phyloP scores from a whole-genome alignment of 2,888 invertebrate genomes.

The Pyrrhosoma nymphula region DNA sequence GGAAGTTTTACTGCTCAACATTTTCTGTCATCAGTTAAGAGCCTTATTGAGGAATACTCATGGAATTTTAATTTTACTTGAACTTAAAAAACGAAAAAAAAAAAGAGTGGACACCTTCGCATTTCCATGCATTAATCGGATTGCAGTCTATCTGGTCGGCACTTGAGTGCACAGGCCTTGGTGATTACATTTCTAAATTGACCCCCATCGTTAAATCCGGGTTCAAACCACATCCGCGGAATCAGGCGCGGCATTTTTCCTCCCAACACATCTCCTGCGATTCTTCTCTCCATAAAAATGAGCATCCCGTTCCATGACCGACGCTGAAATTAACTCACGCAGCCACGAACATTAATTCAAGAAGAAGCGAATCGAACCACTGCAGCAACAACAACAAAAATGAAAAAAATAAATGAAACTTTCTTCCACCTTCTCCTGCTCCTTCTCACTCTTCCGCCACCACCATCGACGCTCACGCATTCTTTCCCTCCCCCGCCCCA shows the following conservation, averaged over 20 bases:
- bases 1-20: too few species aligned
- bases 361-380: slow-evolving; percentile 9
- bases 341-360: slow-evolving; percentile 5
- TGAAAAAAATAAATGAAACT: too few species aligned
- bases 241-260: neutral
- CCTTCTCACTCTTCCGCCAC: too few species aligned
- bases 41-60: too few species aligned
- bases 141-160: neutral
- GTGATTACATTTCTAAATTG: neutral
- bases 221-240: neutral
- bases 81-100: too few species aligned
- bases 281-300: slow-evolving; percentile 12
- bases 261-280: neutral
- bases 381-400: neutral
- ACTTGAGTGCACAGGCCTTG: neutral
- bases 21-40: too few species aligned
- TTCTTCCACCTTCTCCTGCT: too few species aligned
- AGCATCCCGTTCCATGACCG: neutral
- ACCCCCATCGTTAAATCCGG: neutral
- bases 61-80: too few species aligned
- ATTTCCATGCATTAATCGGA: neutral
- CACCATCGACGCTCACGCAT: too few species aligned
- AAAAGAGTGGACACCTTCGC: too few species aligned
- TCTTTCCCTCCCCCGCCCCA: neutral
- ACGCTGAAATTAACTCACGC: slow-evolving; percentile 14